phyloP scores from a whole-genome alignment of 1,140 invertebrate genomes.

The Aphaenogaster ashmeadi region DNA sequence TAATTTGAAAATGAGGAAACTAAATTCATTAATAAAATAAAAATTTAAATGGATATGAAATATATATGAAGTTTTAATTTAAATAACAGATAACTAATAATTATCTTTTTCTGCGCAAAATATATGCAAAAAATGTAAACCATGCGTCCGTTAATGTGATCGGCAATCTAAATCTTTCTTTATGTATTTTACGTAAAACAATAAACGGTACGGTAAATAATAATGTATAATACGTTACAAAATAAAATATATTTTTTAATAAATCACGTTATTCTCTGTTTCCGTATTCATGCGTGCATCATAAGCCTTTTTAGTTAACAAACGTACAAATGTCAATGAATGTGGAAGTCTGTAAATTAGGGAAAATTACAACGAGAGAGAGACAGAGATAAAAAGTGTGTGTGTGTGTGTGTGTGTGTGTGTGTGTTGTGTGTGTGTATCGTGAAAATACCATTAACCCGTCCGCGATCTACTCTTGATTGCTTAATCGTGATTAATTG shows the following conservation, averaged over 20 bases:
- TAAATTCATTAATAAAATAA: not conserved
- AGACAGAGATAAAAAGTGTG: not conserved
- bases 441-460: slow-evolving; percentile 5
- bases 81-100: not conserved
- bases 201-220: not conserved
- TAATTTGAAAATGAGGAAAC: not conserved
- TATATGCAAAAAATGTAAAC: not conserved
- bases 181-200: not conserved
- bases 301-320: slow-evolving; percentile 27
- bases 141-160: not conserved
- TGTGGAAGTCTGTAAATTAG: slow-evolving; percentile 19
- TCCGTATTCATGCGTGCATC: not conserved
- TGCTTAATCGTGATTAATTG: not conserved
- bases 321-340: slow-evolving; percentile 48
- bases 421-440: not conserved
- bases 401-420: not conserved
- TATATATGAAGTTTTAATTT: not conserved
- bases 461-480: slow-evolving; percentile 27
- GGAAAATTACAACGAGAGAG: slow-evolving; percentile 27
- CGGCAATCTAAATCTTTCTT: not conserved
- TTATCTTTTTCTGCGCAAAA: not conserved
- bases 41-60: not conserved
- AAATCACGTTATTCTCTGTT: not conserved
- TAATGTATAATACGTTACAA: not conserved
- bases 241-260: slow-evolving; percentile 5